A percentile compares a stretch with the other conserved stretches of the same genome.
These are phyloP conservation scores for Axea sp. DNA, from an alignment of 2,888 invertebrate genomes.

Conservation along the genomic window DNA sequence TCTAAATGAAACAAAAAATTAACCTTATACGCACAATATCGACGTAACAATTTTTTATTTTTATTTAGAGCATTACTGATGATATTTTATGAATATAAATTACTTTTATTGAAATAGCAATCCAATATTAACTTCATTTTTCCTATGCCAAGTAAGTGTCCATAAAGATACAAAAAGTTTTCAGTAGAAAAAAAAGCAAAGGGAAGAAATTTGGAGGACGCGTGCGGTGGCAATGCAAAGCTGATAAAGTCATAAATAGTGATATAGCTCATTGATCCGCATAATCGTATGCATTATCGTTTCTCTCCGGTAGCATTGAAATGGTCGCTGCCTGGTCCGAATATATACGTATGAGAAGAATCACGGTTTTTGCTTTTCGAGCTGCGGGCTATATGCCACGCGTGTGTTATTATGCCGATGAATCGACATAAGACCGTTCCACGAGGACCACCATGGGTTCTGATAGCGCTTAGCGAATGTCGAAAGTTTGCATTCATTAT, in stretches of 20 bases:
- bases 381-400: constrained; percentile 73
- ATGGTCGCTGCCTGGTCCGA: constrained; percentile 54
- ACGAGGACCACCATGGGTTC: constrained; percentile 44
- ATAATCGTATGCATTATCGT: constrained; percentile 78
- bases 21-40: too few relatives aligned
- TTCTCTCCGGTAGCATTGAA: constrained; percentile 68
- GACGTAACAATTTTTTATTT: too few relatives aligned
- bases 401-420: constrained; percentile 74
- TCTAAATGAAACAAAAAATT: too few relatives aligned
- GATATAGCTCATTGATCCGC: constrained; percentile 77
- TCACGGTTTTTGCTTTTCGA: constrained; percentile 76
- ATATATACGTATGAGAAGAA: constrained; percentile 54
- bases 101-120: too few relatives aligned
- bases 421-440: constrained; percentile 36
- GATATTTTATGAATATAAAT: too few relatives aligned
- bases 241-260: constrained; percentile 78
- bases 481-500: constrained; percentile 30
- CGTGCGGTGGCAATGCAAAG: constrained; percentile 65
- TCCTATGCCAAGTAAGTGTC: too few relatives aligned
- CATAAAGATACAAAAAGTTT: too few relatives aligned
- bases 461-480: constrained; percentile 17
- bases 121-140: too few relatives aligned
- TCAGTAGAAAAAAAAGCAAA: constrained; percentile 42
- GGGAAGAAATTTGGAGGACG: constrained; percentile 8
- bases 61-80: too few relatives aligned